Evolutionary conservation across 2,888 invertebrate species (phyloP), one percentile per base, ranked within the genome.

Genomic region (Ceramica pisi): DNA sequence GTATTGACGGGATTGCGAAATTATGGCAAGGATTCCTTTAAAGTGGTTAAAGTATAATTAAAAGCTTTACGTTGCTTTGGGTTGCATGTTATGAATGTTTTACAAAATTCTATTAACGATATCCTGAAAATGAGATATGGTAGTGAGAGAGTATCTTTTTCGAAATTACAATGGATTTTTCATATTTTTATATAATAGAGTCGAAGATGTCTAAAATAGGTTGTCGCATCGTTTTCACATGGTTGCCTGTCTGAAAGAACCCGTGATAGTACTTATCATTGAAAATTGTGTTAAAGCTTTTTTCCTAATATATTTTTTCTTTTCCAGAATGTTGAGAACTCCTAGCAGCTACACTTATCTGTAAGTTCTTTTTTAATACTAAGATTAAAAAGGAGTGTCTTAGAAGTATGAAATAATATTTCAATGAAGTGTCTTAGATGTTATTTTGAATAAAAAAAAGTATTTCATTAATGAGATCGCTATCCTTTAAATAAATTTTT

Each of bases 271-370:
- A n/a, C 10, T 8, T n/a, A 48, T 21, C 4, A 4, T 41, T 41
- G 2, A 14, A 41, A 41, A 41, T 14, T 14, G 14, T 14, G 14
- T 41, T 41, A 4, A 14, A 41, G 5, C 1, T 19, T 57, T 16
- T 61, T 38, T 21, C 2, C 0, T 56, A 44, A 53, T 41, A 0
- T 26, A n/a, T 1, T 65, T 31, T 63, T 55, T 69, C 3, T 73
- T 41, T 83, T 81, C 7, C 83, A 83, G 83, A 71, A 53, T 64
- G 53, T 56, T 57, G 21, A 72, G 56, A 65, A 35, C 71, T 64
- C 21, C 57, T 23, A 64, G 63, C 61, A 59, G 79, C 44, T 46
- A 70, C 19, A 68, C 38, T 0, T 71, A 71, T 48, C 48, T 81
- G 83, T 83, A 73, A 78, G 83, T 83, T 60, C 8, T 26, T 23